These are phyloP conservation scores for Thumatha senex DNA, from an alignment of 2,888 invertebrate genomes.

Conservation along the genomic window DNA sequence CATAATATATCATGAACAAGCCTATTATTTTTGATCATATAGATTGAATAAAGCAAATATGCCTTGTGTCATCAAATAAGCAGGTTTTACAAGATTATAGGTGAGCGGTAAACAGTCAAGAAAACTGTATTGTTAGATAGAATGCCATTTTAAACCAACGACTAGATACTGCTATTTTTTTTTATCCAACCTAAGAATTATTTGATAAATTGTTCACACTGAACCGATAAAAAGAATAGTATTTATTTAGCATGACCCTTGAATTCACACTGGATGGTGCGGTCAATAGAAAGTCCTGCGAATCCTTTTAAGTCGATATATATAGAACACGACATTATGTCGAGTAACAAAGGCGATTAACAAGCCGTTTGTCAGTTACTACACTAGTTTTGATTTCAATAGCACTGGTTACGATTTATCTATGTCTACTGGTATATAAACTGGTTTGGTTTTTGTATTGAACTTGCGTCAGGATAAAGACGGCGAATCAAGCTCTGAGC, in stretches of 20 bases:
- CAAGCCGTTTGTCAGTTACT: slow-evolving; percentile 67
- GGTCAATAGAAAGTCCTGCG: slow-evolving; percentile 29
- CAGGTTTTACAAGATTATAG: slow-evolving; percentile 5
- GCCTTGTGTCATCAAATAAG: slow-evolving; percentile 5
- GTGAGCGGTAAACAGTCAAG: slow-evolving; percentile 16
- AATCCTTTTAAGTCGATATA: slow-evolving; percentile 65
- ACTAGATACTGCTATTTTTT: too few species aligned
- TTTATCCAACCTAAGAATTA: slow-evolving; percentile 15
- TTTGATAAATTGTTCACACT: slow-evolving; percentile 27
- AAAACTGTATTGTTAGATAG: slow-evolving; percentile 16
- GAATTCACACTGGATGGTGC: slow-evolving; percentile 41
- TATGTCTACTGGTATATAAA: slow-evolving; percentile 47
- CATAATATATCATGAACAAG: too few species aligned
- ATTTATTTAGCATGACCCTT: slow-evolving; percentile 37
- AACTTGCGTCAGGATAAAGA: slow-evolving; percentile 21
- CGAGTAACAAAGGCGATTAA: slow-evolving; percentile 67
- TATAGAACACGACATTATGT: slow-evolving; percentile 57
- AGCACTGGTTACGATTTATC: slow-evolving; percentile 46
- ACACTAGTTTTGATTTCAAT: slow-evolving; percentile 50
- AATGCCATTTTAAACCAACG: slow-evolving; percentile 26
- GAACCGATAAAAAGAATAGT: slow-evolving; percentile 34
- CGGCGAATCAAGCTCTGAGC: slow-evolving; percentile 14
- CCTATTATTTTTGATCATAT: too few species aligned
- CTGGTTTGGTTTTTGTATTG: slow-evolving; percentile 41
- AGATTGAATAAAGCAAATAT: neutral